These are phyloP conservation scores for Cydia fagiglandana DNA, from an alignment of 1,140 invertebrate species.

Conservation along the genomic window DNA sequence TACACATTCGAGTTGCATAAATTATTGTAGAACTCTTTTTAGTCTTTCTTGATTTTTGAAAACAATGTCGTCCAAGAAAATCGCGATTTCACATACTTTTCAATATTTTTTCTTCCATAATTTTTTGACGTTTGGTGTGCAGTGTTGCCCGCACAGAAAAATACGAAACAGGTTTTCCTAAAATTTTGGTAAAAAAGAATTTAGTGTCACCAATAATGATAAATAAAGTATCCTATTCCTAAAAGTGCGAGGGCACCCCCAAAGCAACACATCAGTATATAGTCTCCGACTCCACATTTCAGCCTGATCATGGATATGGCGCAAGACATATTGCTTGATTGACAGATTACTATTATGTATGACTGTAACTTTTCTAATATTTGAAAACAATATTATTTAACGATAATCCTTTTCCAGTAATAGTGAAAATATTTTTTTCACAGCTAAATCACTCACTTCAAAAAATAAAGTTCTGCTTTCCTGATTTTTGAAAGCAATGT, in stretches of 20 bases:
- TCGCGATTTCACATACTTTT: too few relatives aligned
- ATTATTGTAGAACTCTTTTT: conserved; percentile 9
- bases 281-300: background rate
- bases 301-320: too few relatives aligned
- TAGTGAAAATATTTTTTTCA: too few relatives aligned
- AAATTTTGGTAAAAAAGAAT: background rate
- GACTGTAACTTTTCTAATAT: too few relatives aligned
- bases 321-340: too few relatives aligned
- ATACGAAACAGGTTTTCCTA: background rate
- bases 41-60: conserved; percentile 14
- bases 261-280: background rate
- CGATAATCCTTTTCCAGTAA: too few relatives aligned
- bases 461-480: too few relatives aligned
- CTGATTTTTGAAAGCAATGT: too few relatives aligned
- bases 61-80: conserved; percentile 8
- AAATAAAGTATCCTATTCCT: background rate
- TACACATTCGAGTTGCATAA: conserved; percentile 4
- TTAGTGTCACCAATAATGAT: background rate
- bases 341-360: too few relatives aligned
- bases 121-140: conserved; percentile 11
- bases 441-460: too few relatives aligned
- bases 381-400: too few relatives aligned
- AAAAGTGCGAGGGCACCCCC: background rate
- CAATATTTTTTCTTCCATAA: conserved; percentile 29
- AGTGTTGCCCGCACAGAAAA: background rate